Base-by-base conservation (phyloP, 2,888 invertebrate genomes). In the Galerucella pusilla region DNA sequence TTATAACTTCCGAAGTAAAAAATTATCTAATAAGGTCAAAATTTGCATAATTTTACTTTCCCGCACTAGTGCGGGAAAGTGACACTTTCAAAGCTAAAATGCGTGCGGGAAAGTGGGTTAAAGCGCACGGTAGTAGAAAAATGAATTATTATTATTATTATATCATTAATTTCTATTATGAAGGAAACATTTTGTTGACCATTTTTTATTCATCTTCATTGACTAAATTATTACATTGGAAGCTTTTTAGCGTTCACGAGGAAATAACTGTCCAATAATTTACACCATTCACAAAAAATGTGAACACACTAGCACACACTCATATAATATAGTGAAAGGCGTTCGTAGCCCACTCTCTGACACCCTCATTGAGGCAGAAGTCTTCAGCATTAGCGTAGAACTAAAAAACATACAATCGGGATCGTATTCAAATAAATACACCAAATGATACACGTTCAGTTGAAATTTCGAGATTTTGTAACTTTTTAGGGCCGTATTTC, bases 251-350 rank as follows among this genome's bases (percentile, higher is more conserved):
- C 74, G 75, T 75, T 71, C 54, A 45, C 52, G 54, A 73, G 75
- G 74, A 77, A 71, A 77, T 75, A 77, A 77, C 75, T 77, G 77
- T 77, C 77, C 70, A 68, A 74, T 77, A 77, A 77, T 69, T 77
- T 77, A 75, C 69, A 68, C 59, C 68, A 63, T 63, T 68, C 45
- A 35, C 74, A 67, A 77, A 77, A 77, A 77, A 77, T 75, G 74
- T 73, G 68, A 66, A 66, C 70, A 68, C 70, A 71, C 75, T 75
- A 75, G 66, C 71, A 65, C 71, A 65, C 75, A 75, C 77, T 52
- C 16, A 71, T 71, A 73, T 75, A 77, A 73, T 77, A 77, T 74
- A 74, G 68, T 46, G 65, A 74, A 73, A 74, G 59, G 74, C 70
- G 65, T 70, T 71, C 60, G 46, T 45, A 25, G 65, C 74, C 70